phyloP scores from a whole-genome alignment of 2,888 invertebrate species.

The Stegophylla sp. region DNA sequence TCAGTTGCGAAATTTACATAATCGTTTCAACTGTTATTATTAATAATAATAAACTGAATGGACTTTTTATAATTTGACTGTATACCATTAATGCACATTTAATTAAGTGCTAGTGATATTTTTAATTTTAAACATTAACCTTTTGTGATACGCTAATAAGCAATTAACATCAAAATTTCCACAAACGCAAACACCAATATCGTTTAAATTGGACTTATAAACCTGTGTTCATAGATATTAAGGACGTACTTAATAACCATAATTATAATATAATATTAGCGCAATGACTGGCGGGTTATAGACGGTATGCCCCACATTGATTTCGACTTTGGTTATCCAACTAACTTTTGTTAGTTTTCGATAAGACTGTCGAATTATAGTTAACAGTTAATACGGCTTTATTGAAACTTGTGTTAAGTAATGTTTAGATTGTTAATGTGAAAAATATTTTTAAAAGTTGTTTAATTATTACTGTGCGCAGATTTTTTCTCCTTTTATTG shows the following conservation, averaged over 20 bases:
- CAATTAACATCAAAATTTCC: not conserved
- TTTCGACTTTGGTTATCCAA: not conserved
- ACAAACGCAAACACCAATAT: conserved; percentile 32
- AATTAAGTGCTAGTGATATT: not conserved
- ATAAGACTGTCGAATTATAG: not conserved
- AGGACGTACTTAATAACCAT: conserved; percentile 40
- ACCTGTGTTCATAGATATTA: conserved; percentile 50
- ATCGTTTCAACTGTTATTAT: not conserved
- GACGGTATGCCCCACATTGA: not conserved
- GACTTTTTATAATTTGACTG: not conserved
- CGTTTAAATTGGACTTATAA: conserved; percentile 26
- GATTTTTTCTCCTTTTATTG: not conserved
- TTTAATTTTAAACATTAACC: not conserved
- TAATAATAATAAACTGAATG: not conserved
- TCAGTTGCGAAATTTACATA: conserved; percentile 19
- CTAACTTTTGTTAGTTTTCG: not conserved
- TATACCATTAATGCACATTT: not conserved
- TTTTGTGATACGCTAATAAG: conserved; percentile 8
- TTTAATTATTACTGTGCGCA: not conserved
- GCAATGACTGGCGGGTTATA: conserved; percentile 14
- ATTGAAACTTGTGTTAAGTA: not conserved
- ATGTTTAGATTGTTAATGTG: conserved; percentile 6
- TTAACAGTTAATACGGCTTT: not conserved
- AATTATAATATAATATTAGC: conserved; percentile 30
- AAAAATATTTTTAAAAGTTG: conserved; percentile 7